Evolutionary conservation across 2,113 vertebrate species (phyloP).

Genomic region (Rhinoderma darwinii): DNA sequence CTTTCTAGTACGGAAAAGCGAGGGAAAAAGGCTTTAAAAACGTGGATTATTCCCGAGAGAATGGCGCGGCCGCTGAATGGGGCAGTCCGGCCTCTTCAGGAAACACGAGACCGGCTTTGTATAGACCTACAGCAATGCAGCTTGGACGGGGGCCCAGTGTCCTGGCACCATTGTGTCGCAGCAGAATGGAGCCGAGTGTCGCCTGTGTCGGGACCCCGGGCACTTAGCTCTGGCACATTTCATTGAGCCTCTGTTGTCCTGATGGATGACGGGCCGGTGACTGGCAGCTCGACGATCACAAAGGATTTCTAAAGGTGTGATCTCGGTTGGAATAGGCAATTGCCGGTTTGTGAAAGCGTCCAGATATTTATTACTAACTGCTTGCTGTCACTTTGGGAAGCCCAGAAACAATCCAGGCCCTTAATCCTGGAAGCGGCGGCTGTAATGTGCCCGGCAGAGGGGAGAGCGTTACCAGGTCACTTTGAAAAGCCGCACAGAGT

Average conservation of each 20-base stretch:
- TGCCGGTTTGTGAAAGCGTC: slow-evolving; percentile 64
- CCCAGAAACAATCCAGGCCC: slow-evolving; percentile 11
- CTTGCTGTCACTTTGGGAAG: slow-evolving; percentile 46
- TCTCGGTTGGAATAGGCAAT: slow-evolving; percentile 67
- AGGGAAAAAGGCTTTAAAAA: slow-evolving; percentile 47
- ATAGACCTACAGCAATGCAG: slow-evolving; percentile 77
- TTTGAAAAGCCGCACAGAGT: slow-evolving; percentile 29
- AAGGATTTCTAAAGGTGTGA: slow-evolving; percentile 68
- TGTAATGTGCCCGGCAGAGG: slow-evolving; percentile 25
- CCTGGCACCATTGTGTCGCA: slow-evolving; percentile 75
- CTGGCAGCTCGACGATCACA: slow-evolving; percentile 66
- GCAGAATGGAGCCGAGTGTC: slow-evolving; percentile 75
- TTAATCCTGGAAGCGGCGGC: slow-evolving; percentile 6
- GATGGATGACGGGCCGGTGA: slow-evolving; percentile 69
- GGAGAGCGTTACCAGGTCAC: slow-evolving; percentile 51
- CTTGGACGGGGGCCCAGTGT: slow-evolving; percentile 72
- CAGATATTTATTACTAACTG: slow-evolving; percentile 59
- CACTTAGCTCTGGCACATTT: slow-evolving; percentile 74
- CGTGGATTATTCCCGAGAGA: slow-evolving; percentile 51
- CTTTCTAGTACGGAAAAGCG: background rate
- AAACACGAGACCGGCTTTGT: slow-evolving; percentile 71
- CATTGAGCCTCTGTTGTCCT: slow-evolving; percentile 70
- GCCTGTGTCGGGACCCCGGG: slow-evolving; percentile 63
- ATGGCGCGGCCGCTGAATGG: slow-evolving; percentile 57
- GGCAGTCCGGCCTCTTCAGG: slow-evolving; percentile 67